Evolutionary conservation across 1,140 invertebrate genomes (phyloP).

Genomic region (Drosophila grimshawi): DNA sequence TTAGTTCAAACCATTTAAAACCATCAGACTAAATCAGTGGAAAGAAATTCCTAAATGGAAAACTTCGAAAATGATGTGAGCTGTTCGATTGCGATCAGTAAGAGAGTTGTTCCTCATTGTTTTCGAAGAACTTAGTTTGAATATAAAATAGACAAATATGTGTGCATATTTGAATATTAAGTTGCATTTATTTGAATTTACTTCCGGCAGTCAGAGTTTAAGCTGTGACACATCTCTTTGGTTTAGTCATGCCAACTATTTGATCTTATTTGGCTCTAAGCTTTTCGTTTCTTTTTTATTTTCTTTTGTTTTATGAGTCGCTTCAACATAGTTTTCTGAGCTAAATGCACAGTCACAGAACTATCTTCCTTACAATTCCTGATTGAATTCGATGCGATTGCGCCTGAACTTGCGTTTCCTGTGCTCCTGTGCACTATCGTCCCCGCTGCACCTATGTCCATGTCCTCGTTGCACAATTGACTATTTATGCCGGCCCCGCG

Average conservation of each 20-base stretch:
- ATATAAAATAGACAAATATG: background rate
- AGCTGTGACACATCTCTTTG: background rate
- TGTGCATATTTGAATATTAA: background rate
- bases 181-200: background rate
- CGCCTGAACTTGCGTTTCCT: constrained; percentile 25
- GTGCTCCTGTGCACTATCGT: constrained; percentile 18
- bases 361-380: constrained; percentile 7
- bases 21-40: too few relatives aligned
- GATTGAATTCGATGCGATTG: constrained; percentile 32
- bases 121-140: too few relatives aligned
- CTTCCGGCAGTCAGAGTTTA: background rate
- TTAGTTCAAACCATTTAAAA: too few relatives aligned
- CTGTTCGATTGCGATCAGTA: too few relatives aligned
- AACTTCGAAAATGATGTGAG: too few relatives aligned
- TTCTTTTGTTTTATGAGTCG: background rate
- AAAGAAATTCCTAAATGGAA: too few relatives aligned
- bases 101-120: too few relatives aligned
- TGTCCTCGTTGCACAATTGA: constrained; percentile 18
- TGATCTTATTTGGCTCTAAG: background rate
- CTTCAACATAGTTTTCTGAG: background rate
- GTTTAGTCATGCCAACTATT: background rate
- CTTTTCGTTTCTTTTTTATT: background rate
- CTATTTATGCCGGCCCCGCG: constrained; percentile 6
- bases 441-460: constrained; percentile 8
- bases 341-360: background rate